Conservation (phyloP, 2,888 invertebrate species). For the Perithous albicinctus region DNA sequence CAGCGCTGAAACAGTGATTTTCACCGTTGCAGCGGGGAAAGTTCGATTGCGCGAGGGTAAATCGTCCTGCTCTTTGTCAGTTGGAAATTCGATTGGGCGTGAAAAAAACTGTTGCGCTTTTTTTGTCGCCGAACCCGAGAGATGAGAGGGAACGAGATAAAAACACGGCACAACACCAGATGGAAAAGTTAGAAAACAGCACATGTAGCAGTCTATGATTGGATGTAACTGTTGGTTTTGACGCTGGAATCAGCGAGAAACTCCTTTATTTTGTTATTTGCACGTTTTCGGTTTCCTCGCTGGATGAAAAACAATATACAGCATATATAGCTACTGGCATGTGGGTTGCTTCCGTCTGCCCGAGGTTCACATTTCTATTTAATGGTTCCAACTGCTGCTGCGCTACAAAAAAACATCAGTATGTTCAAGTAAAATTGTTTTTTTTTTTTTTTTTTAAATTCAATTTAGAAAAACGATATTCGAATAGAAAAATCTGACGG, state of each 20-base stretch:
- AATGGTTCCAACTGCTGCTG: background rate
- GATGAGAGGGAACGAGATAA: slow-evolving; percentile 27
- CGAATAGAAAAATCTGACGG: background rate
- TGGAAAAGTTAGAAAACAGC: slow-evolving; percentile 29
- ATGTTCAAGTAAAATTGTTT: background rate
- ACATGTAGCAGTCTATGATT: slow-evolving; percentile 34
- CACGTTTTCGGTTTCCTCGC: slow-evolving; percentile 3
- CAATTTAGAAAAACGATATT: background rate
- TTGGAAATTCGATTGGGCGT: slow-evolving; percentile 28
- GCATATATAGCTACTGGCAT: background rate
- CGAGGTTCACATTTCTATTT: background rate
- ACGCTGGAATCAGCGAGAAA: background rate
- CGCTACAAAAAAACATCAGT: background rate
- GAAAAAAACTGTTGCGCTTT: slow-evolving; percentile 18
- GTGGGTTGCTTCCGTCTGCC: background rate
- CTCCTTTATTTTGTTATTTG: slow-evolving; percentile 41
- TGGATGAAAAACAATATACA: slow-evolving; percentile 12
- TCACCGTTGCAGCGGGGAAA: slow-evolving; percentile 21
- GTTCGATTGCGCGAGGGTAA: slow-evolving; percentile 31
- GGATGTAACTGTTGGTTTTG: slow-evolving; percentile 27
- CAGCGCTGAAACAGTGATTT: background rate
- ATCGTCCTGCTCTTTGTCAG: slow-evolving; percentile 21
- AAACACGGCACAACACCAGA: slow-evolving; percentile 23
- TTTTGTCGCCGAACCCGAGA: slow-evolving; percentile 9
- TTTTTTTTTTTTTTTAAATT: background rate